A percentile compares a stretch with the other conserved stretches of the same genome.
These are phyloP conservation scores for Aquatica leii DNA, from an alignment of 2,888 invertebrate species.

Conservation along the genomic window DNA sequence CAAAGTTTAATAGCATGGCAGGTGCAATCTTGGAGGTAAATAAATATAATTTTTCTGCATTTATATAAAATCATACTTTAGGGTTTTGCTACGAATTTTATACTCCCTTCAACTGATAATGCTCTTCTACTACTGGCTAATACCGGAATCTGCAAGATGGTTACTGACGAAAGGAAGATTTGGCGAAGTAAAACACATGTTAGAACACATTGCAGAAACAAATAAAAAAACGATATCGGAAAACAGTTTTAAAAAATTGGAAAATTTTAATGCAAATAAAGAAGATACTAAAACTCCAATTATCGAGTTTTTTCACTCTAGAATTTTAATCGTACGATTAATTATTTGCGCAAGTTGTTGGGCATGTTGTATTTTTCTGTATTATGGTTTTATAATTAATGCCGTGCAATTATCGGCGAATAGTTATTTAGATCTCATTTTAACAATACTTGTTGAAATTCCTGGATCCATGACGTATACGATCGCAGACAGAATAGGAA, in stretches of 20 bases:
- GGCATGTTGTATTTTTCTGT: slow-evolving; percentile 81
- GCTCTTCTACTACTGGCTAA: slow-evolving; percentile 71
- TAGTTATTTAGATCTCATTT: slow-evolving; percentile 78
- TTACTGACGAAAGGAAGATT: slow-evolving; percentile 69
- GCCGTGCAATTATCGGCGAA: slow-evolving; percentile 78
- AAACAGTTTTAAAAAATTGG: slow-evolving; percentile 51
- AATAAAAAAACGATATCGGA: slow-evolving; percentile 46
- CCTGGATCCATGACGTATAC: slow-evolving; percentile 71
- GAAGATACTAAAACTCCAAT: background rate
- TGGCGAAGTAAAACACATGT: slow-evolving; percentile 51
- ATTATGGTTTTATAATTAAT: slow-evolving; percentile 82
- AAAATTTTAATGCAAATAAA: slow-evolving; percentile 9
- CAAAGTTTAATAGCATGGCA: slow-evolving; percentile 73
- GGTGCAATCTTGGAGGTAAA: slow-evolving; percentile 71
- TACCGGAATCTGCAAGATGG: slow-evolving; percentile 82
- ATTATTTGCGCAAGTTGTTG: slow-evolving; percentile 78
- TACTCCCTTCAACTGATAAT: slow-evolving; percentile 75
- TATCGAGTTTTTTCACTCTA: slow-evolving; percentile 56
- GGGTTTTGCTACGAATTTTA: slow-evolving; percentile 58
- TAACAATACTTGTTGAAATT: slow-evolving; percentile 73
- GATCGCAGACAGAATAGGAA: slow-evolving; percentile 70
- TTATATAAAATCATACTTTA: slow-evolving; percentile 32
- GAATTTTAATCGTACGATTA: slow-evolving; percentile 64
- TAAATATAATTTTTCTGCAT: no score
- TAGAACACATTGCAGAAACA: no score